Evolutionary conservation across 2,113 vertebrate species (phyloP).

Genomic region (Lathamus discolor): DNA sequence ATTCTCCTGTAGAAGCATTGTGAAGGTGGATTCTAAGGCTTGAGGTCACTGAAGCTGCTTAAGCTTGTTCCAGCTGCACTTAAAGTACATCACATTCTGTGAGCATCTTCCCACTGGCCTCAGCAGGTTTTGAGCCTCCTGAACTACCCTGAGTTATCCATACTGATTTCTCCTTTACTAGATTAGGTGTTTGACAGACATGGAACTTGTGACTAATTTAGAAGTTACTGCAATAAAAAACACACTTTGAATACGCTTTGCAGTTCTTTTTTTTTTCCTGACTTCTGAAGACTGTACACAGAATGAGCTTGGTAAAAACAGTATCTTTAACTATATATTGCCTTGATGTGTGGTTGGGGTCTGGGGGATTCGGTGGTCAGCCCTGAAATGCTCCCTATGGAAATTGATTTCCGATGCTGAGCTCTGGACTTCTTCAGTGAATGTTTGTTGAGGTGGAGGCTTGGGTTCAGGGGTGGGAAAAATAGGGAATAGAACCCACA

Average conservation of each 20-base stretch:
- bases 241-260: neutral
- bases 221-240: neutral
- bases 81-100: neutral
- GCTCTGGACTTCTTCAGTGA: neutral
- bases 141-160: accelerated
- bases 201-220: neutral
- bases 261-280: neutral
- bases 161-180: neutral
- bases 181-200: neutral
- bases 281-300: neutral
- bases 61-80: neutral
- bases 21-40: neutral
- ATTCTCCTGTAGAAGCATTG: neutral
- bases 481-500: neutral
- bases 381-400: neutral
- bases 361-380: accelerated
- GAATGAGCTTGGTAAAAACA: neutral
- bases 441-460: neutral
- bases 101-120: neutral
- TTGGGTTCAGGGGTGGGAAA: neutral
- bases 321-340: accelerated
- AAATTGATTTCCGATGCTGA: neutral
- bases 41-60: neutral
- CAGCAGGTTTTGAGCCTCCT: neutral
- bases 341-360: neutral